Base-by-base conservation (phyloP, 23 tunicate species). In the Ciona savignyi region DNA sequence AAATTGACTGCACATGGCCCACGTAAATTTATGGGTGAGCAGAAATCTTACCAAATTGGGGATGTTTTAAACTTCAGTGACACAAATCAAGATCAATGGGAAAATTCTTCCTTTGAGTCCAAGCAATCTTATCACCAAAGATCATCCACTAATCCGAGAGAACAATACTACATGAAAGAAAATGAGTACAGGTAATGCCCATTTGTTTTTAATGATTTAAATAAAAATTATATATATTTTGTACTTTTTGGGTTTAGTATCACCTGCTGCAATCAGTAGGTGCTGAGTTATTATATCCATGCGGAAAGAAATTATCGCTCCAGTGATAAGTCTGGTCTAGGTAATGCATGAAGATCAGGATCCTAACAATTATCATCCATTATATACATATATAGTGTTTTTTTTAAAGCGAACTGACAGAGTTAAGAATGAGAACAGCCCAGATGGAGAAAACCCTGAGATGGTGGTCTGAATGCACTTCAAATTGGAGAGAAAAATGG, bases 401-500 rank as follows among this genome's bases (percentile, higher is more conserved):
- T 35, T 34, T 71, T 71, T 15, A 26, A 6, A 77, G 81, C 63
- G 81, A 77, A 60, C 30, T 66, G 29, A 25, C 22, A 24, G 72
- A 77, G 33, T 69, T 77, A 20, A 72, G 70, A 24, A 35, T 77
- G 72, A 60, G 81, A 21, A 42, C 35, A 34, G 35, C 23, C 6
- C 81, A 77, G 34, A 77, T 77, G 81, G 81, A 77, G 49, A 77
- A 77, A 35, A 77, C 81, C 31, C 32, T 77, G 2, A 34, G 81
- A 33, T 77, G 81, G 81, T 77, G 81, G 81, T 77, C 81, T 25
- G 81, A 77, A 9, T 77, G 81, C 28, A 77, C 81, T 19, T 68
- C 81, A 24, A 77, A 77, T 63, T 77, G 81, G 81, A 65, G 81
- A 25, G 81, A 77, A 35, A 77, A 77, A 65, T 77, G 81, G 81